Base-by-base conservation (phyloP, 2,888 invertebrate genomes). In the Trisateles emortualis region DNA sequence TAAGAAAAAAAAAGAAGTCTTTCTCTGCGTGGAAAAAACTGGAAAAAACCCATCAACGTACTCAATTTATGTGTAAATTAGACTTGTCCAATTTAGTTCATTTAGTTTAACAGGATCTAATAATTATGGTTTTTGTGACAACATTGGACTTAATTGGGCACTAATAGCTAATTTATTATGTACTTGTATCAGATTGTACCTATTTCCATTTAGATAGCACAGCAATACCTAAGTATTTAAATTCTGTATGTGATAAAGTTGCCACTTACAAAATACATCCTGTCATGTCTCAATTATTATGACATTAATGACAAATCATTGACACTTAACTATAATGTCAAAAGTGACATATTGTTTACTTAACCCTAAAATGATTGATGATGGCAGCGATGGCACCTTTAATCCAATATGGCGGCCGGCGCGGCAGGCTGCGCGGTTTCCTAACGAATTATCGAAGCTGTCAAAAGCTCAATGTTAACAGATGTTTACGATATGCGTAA, bases 401-500 rank as follows among this genome's bases (percentile, higher is more conserved):
- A 3, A 14, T 13, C 9, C 3, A 38, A 24, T 33, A 40, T 29
- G 17, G 30, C 13, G 42, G n/a, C n/a, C n/a, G n/a, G n/a, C n/a
- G n/a, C n/a, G n/a, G n/a, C n/a, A n/a, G n/a, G n/a, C n/a, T n/a
- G n/a, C n/a, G n/a, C 32, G 13, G 49, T 64, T 59, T 64, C 52
- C 43, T 59, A 64, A 64, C 55, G 52, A 52, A 53, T 52, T 49
- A 46, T 47, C 42, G 53, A 46, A 56, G 32, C 35, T 19, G 44
- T 51, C 55, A 53, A 60, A 52, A 54, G 51, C 64, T 68, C 63
- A 63, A 72, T 61, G 72, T 54, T 66, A 58, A 63, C 50, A 56
- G 38, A 42, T 64, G 56, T 66, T 57, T 64, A 56, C 48, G 44
- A 42, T 30, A 39, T 40, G 51, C 60, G 54, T 56, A 44, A 53